Evolutionary conservation across 2,888 invertebrate species (phyloP).

Genomic region (Shargacucullia verbasci): DNA sequence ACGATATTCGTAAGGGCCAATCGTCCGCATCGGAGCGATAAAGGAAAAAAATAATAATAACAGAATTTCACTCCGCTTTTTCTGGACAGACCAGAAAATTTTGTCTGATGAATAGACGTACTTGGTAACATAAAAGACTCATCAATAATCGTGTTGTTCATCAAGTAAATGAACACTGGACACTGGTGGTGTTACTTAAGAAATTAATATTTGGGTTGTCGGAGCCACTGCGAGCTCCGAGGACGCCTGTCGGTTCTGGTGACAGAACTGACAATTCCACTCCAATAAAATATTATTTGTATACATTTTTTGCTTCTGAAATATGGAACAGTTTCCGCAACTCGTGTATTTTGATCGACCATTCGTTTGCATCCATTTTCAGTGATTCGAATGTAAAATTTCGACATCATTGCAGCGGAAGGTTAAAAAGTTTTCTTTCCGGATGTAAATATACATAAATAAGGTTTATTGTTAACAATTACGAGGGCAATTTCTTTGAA

Average conservation of each 20-base stretch:
- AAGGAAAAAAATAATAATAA: constrained; percentile 56
- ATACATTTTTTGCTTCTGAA: constrained; percentile 42
- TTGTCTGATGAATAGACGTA: constrained; percentile 63
- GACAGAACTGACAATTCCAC: constrained; percentile 45
- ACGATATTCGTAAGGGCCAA: constrained; percentile 39
- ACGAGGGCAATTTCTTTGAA: constrained; percentile 46
- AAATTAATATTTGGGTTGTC: constrained; percentile 77
- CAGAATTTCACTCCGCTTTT: constrained; percentile 53
- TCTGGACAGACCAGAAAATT: constrained; percentile 63
- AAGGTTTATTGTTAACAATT: constrained; percentile 37
- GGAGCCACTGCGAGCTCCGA: constrained; percentile 38
- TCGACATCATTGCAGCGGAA: constrained; percentile 12
- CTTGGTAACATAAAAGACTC: constrained; percentile 66
- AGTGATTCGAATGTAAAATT: constrained; percentile 23
- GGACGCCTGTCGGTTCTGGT: constrained; percentile 52
- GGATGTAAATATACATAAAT: constrained; percentile 36
- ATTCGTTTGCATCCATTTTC: constrained; percentile 47
- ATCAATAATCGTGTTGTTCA: constrained; percentile 75
- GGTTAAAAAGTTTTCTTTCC: constrained; percentile 26
- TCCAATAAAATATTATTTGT: constrained; percentile 52
- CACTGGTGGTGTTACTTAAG: constrained; percentile 71
- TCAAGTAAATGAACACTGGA: constrained; percentile 77
- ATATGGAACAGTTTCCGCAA: constrained; percentile 42
- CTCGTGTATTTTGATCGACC: constrained; percentile 45
- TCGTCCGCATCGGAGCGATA: constrained; percentile 35